Base-by-base conservation (phyloP, 1,140 invertebrate genomes). In the Drosophila sturtevanti region DNA sequence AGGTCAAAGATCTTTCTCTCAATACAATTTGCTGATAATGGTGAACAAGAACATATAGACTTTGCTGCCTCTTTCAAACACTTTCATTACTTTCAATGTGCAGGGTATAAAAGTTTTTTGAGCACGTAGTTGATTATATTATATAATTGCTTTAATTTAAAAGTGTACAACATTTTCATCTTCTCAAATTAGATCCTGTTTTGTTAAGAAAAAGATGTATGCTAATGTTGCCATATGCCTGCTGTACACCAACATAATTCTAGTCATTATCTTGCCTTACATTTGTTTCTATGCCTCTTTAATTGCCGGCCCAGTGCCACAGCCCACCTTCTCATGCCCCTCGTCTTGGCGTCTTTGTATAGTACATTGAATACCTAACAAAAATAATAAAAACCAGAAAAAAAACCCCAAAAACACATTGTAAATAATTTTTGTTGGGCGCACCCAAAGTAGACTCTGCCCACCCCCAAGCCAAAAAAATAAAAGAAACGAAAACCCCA, bases 231-330 rank as follows among this genome's bases (percentile, higher is more conserved):
- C 66, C 81, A 87, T 87, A 86, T 86, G 79, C 65, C 62, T 60
- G 41, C 27, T 62, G 59, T 81, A 64, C 59, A 54, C 63, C 44
- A 35, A 54, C 64, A 81, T 76, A 78, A 81, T 86, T 78, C 71
- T 48, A 65, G 62, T 77, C 81, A 86, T 87, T 86, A 86, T 87
- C 79, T 78, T 73, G 78, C 52, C 80, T 65, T 74, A 65, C 41
- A 78, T 75, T 76, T 67, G 72, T 76, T 76, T 72, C 77, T 75
- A 68, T 71, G 68, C 70, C 69, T 71, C 69, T 81, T 69, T 70
- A 56, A 73, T 66, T 65, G 54, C 58, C 48, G 18, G 41, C n/a
- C 16, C 16, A 41, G 51, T 34, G 37, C 58, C 21, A 2, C n/a
- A 10, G 2, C 22, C 12, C 7, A 34, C 16, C n/a, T 12, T 27